Evolutionary conservation across 2,888 invertebrate species (phyloP), one percentile per base, ranked within the genome.

Genomic region (Melanchra persicariae): DNA sequence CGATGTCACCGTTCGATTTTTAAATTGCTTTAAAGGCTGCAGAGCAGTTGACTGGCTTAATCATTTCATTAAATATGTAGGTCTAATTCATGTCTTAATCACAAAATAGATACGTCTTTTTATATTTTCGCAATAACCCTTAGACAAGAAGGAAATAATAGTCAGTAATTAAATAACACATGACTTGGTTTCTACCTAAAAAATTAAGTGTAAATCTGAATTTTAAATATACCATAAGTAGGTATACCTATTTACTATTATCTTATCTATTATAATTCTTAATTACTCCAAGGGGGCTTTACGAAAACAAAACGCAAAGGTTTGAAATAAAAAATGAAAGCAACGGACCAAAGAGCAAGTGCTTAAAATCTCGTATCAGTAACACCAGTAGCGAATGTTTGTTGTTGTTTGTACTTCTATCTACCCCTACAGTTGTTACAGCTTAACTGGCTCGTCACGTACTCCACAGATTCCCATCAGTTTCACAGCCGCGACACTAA

Each of bases 391-490:
- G 30, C 12, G 43, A 52, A 51, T 34, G 12, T 43, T 26, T 52
- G 7, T 52, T 51, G 6, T 57, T 19, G 24, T 30, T 17, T 54
- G 9, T 19, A 34, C 12, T 34, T 19, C 10, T 9, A 5, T 45
- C 40, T 12, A 43, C n/a, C 15, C 19, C 15, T 26, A 40, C 24
- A 12, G 2, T 52, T 37, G n/a, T 19, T 26, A 8, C 43, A 34
- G 51, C 43, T 51, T 43, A 43, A 22, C 45, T 47, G 17, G 37
- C 67, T 54, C 30, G 45, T 71, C 75, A 54, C 76, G 30, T 66
- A 75, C 45, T 54, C 19, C 19, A 19, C 66, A 71, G 43, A 45
- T 66, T 54, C 45, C 8, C 45, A 43, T 68, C 55, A 47, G 24
- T 24, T 55, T 49, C 49, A 37, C 37, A 30, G 40, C 22, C 17